Percentiles rank a stretch among this genome's conserved stretches.
phyloP scores from a whole-genome alignment of 53 echinoderm and acorn worm genomes.

The Actinopyga echinites region DNA sequence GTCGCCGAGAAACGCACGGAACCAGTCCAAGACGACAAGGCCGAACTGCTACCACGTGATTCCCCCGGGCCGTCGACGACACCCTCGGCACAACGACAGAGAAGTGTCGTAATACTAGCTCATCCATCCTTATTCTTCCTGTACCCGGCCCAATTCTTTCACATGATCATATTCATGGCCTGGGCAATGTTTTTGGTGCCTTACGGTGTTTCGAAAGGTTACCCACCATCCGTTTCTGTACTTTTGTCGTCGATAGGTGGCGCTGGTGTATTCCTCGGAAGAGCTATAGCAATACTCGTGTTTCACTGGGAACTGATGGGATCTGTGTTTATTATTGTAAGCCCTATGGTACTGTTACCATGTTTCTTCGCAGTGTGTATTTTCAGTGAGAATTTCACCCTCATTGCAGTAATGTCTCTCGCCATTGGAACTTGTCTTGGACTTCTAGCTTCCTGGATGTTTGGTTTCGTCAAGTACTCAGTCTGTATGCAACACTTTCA shows the following conservation, averaged over 20 bases:
- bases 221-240: conserved; percentile 3
- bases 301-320: not conserved
- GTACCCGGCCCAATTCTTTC: not conserved
- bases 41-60: no score
- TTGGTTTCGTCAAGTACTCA: not conserved
- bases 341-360: not conserved
- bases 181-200: conserved; percentile 24
- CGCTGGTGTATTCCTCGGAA: conserved; percentile 4
- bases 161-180: not conserved
- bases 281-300: not conserved
- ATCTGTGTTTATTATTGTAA: not conserved
- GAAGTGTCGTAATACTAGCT: not conserved
- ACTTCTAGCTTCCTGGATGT: not conserved
- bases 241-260: conserved; percentile 10
- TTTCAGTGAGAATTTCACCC: not conserved
- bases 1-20: not conserved
- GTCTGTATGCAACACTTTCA: not conserved
- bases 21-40: not conserved
- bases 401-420: not conserved
- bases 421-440: not conserved
- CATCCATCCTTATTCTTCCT: not conserved
- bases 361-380: not conserved
- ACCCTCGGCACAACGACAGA: no score
- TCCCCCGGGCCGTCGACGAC: no score
- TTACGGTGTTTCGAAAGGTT: not conserved